phyloP scores from a whole-genome alignment of 2,113 vertebrate species.

The Progne subis region DNA sequence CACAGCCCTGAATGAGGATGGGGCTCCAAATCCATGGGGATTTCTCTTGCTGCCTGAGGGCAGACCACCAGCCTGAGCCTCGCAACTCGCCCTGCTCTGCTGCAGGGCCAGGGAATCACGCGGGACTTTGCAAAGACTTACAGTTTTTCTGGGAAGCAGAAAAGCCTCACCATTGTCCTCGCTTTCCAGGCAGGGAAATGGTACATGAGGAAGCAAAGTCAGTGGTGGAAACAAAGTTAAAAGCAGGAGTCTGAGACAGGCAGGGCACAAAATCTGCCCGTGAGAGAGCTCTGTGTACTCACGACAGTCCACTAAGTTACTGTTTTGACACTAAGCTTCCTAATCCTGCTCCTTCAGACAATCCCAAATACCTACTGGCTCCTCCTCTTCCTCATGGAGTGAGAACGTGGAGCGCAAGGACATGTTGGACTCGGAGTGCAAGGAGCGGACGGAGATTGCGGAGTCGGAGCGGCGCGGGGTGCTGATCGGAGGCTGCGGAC shows the following conservation, averaged over 20 bases:
- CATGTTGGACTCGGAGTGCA: constrained; percentile 98
- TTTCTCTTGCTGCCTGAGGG: background rate
- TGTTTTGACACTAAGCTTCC: background rate
- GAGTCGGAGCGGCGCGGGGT: constrained; percentile 94
- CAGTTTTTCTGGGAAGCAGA: background rate
- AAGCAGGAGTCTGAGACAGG: background rate
- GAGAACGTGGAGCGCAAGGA: constrained; percentile 97
- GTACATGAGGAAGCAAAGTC: background rate
- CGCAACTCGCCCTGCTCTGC: background rate
- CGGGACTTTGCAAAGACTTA: background rate
- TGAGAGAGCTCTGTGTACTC: background rate
- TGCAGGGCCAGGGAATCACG: background rate
- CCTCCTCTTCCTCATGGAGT: constrained; percentile 96
- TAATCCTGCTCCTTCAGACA: background rate
- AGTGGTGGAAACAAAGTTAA: background rate
- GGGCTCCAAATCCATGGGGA: background rate
- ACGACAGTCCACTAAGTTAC: background rate
- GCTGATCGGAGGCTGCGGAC: constrained; percentile 86
- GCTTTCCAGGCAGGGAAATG: background rate
- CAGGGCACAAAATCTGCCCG: accelerated
- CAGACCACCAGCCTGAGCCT: background rate
- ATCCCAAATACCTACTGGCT: constrained; percentile 82
- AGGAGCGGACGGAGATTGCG: constrained; percentile 92
- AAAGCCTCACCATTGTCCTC: background rate
- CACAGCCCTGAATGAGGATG: background rate